phyloP scores from a whole-genome alignment of 2,797 vertebrate species.

The Clarias platycephalus region DNA sequence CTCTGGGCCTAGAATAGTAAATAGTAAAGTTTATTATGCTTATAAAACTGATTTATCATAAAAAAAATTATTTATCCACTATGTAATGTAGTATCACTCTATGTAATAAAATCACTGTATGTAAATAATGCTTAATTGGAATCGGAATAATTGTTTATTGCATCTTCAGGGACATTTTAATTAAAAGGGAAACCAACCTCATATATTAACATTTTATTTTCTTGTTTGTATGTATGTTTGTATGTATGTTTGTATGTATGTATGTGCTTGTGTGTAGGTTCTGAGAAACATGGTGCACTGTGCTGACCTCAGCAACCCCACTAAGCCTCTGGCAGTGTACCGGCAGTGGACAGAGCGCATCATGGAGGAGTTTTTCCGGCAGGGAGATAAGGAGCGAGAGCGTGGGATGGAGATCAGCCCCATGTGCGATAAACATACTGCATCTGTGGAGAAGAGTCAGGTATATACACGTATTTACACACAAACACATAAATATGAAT shows the following conservation, averaged over 20 bases:
- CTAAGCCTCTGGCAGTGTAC: conserved; percentile 89
- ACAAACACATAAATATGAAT: conserved; percentile 5
- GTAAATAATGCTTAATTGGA: neutral
- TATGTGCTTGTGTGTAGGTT: conserved; percentile 67
- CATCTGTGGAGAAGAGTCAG: conserved; percentile 94
- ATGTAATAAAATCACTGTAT: neutral
- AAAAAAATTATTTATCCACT: too few species aligned
- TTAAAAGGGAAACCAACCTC: neutral
- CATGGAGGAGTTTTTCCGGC: conserved; percentile 94
- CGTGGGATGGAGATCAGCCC: conserved; percentile 95
- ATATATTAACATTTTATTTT: neutral
- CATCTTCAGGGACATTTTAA: neutral
- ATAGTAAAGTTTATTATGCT: too few species aligned
- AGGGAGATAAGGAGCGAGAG: conserved; percentile 90
- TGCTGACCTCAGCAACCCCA: conserved; percentile 93
- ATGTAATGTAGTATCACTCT: too few species aligned
- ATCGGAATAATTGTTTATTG: neutral
- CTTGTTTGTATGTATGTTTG: too few species aligned
- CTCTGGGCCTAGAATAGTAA: too few species aligned
- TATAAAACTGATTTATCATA: too few species aligned
- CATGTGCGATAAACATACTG: conserved; percentile 95
- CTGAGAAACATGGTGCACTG: conserved; percentile 95
- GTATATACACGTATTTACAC: conserved; percentile 63
- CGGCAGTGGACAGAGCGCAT: conserved; percentile 94
- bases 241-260: conserved; percentile 24